phyloP scores from a whole-genome alignment of 1,140 invertebrate species.

The Littorina saxatilis region DNA sequence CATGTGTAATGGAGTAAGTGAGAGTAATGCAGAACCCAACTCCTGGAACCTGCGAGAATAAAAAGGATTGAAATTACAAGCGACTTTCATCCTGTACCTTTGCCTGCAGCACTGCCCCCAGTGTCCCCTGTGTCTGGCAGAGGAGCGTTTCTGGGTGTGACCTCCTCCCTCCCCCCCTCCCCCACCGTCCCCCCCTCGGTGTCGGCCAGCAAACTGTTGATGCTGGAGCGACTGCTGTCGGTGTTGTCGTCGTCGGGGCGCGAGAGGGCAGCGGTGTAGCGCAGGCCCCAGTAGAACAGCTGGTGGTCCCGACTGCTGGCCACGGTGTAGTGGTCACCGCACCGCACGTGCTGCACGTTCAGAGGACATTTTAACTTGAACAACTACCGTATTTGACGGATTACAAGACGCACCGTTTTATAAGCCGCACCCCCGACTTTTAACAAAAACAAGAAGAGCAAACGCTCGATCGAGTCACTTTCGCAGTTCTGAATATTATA shows the following conservation, averaged over 20 bases:
- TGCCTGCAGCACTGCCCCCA: not conserved
- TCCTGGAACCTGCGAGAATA: too few relatives aligned
- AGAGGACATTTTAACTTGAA: too few relatives aligned
- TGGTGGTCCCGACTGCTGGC: conserved; percentile 82
- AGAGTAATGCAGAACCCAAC: too few relatives aligned
- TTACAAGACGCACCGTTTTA: too few relatives aligned
- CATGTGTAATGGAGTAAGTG: too few relatives aligned
- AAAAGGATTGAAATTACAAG: too few relatives aligned
- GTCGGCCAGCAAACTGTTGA: conserved; percentile 60
- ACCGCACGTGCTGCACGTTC: conserved; percentile 78
- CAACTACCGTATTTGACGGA: too few relatives aligned
- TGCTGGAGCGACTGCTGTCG: conserved; percentile 59
- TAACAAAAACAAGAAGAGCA: too few relatives aligned
- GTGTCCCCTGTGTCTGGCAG: not conserved
- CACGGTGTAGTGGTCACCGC: conserved; percentile 82
- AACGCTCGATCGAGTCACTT: too few relatives aligned
- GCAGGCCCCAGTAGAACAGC: conserved; percentile 84
- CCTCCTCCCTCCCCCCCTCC: conserved; percentile 56
- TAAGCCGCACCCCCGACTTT: too few relatives aligned
- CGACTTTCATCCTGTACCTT: too few relatives aligned
- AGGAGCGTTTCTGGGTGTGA: conserved; percentile 68
- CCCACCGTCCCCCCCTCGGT: not conserved
- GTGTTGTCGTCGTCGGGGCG: conserved; percentile 45
- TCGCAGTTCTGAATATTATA: too few relatives aligned
- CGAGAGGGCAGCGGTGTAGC: conserved; percentile 70